These are phyloP conservation scores for Tholera decimalis DNA, from an alignment of 2,888 invertebrate genomes.

Conservation along the genomic window DNA sequence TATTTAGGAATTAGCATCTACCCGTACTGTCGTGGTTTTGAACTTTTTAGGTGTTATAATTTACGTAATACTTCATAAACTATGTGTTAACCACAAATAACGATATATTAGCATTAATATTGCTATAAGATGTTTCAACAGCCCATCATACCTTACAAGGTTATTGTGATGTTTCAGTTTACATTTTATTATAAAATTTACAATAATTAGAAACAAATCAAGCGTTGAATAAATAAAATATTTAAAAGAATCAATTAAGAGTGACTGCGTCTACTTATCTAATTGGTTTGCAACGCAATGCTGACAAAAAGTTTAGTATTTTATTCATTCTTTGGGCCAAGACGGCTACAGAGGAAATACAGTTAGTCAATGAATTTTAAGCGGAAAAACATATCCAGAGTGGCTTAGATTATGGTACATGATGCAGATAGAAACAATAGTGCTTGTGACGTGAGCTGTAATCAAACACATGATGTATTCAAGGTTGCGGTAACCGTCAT, in stretches of 20 bases:
- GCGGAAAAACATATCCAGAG: constrained; percentile 38
- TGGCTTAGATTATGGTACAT: constrained; percentile 59
- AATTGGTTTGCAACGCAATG: constrained; percentile 12
- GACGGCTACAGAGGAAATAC: not conserved
- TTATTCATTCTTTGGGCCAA: not conserved
- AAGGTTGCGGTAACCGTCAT: constrained; percentile 85
- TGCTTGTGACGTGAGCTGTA: constrained; percentile 82
- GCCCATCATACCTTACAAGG: no score
- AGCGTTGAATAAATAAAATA: not conserved
- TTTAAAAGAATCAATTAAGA: constrained; percentile 4
- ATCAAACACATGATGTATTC: constrained; percentile 86
- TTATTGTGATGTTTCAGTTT: not conserved
- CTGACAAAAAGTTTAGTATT: constrained; percentile 18
- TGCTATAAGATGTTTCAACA: no score
- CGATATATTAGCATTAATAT: no score
- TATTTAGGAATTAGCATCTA: no score
- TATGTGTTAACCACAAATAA: no score
- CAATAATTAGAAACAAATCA: no score
- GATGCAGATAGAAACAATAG: constrained; percentile 75
- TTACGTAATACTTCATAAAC: no score
- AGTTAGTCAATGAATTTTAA: constrained; percentile 8
- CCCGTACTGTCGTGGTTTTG: no score
- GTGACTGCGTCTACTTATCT: constrained; percentile 18
- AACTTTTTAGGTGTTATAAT: no score
- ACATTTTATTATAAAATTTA: constrained; percentile 3